phyloP scores from a whole-genome alignment of 23 tunicate species.

The Styela plicata region DNA sequence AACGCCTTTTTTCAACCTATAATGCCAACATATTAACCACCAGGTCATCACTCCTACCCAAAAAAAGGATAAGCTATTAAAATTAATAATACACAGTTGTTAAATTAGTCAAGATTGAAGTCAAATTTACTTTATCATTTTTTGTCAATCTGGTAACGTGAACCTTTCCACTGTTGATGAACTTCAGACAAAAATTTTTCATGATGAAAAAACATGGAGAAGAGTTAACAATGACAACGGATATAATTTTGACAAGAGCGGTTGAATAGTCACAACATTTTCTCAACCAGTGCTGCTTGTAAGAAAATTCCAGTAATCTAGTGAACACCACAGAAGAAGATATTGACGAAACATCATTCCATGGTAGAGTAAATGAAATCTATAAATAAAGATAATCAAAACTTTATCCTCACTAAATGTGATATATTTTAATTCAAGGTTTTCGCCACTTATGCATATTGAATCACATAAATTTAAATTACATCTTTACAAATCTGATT shows the following conservation, averaged over 20 bases:
- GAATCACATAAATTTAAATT: too few relatives aligned
- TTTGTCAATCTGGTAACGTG: not conserved
- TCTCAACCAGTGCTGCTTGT: not conserved
- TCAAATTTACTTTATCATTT: too few relatives aligned
- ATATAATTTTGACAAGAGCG: not conserved
- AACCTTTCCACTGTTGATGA: not conserved
- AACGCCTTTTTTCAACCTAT: too few relatives aligned
- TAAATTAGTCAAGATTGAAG: too few relatives aligned
- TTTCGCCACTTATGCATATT: too few relatives aligned
- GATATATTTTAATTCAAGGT: too few relatives aligned
- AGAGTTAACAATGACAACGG: not conserved
- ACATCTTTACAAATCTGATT: too few relatives aligned
- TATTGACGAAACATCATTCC: constrained; percentile 13
- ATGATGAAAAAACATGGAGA: not conserved
- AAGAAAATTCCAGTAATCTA: not conserved
- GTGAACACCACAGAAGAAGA: not conserved
- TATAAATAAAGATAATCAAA: not conserved
- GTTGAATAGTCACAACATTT: not conserved
- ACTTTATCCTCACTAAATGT: not conserved
- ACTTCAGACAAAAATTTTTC: not conserved
- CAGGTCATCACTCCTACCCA: too few relatives aligned
- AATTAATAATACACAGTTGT: too few relatives aligned
- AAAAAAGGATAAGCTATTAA: too few relatives aligned
- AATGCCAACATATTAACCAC: too few relatives aligned
- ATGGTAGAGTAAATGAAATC: constrained; percentile 25